Conservation (phyloP, 2,797 vertebrate genomes). For the Phalloptychus januarius region DNA sequence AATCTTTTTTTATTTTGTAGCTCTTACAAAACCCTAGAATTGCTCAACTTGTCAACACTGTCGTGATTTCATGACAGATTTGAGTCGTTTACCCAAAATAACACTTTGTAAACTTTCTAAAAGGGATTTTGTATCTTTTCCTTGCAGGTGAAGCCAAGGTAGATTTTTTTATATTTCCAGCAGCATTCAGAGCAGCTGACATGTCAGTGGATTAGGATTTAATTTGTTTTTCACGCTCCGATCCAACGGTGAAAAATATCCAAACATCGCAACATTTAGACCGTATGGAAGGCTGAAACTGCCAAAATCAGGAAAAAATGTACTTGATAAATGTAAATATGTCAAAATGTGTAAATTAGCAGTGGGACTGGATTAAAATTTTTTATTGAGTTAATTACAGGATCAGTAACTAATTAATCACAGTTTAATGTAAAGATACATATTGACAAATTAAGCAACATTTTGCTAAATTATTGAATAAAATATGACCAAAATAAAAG, state of each 20-base stretch:
- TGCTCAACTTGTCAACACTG: conserved; percentile 29
- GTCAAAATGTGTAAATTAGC: neutral
- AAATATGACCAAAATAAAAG: too few relatives aligned
- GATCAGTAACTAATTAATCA: too few relatives aligned
- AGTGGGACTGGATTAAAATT: too few relatives aligned
- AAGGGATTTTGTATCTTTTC: conserved; percentile 72
- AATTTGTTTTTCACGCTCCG: conserved; percentile 57
- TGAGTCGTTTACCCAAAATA: conserved; percentile 46
- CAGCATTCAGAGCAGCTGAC: conserved; percentile 3
- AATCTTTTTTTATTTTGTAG: neutral
- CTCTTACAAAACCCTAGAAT: conserved; percentile 11
- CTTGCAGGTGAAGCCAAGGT: conserved; percentile 50
- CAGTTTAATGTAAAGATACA: too few relatives aligned
- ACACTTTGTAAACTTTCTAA: conserved; percentile 78
- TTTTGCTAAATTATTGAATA: too few relatives aligned
- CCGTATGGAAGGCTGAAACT: conserved; percentile 9
- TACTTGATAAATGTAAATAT: neutral
- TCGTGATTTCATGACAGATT: conserved; percentile 28
- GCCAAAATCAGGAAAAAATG: neutral
- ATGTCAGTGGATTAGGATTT: conserved; percentile 55
- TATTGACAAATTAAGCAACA: too few relatives aligned
- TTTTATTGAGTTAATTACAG: too few relatives aligned
- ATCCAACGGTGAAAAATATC: conserved; percentile 13
- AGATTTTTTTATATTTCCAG: conserved; percentile 68
- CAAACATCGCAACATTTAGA: conserved; percentile 6